phyloP scores from a whole-genome alignment of 2,888 invertebrate genomes.

The Eremobia ochroleuca region DNA sequence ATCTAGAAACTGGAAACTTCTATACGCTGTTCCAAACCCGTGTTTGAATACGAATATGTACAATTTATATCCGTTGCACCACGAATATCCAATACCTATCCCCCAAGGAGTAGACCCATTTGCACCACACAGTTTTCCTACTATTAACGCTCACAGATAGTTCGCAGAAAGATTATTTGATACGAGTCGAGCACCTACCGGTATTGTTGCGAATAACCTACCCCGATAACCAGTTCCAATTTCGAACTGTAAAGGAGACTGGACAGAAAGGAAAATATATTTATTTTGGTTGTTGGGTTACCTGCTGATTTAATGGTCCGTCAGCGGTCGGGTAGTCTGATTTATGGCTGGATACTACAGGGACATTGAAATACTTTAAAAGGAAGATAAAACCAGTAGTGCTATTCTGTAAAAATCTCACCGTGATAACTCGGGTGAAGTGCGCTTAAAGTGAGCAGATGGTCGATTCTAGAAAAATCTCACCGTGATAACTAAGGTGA shows the following conservation, averaged over 20 bases:
- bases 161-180: not conserved
- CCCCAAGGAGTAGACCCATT: not conserved
- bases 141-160: not conserved
- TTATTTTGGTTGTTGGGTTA: slow-evolving; percentile 3
- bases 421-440: too few species aligned
- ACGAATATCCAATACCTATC: slow-evolving; percentile 8
- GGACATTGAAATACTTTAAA: slow-evolving; percentile 21
- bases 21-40: not conserved
- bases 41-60: slow-evolving; percentile 24
- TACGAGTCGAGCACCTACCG: not conserved
- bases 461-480: too few species aligned
- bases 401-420: too few species aligned
- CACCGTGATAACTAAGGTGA: too few species aligned
- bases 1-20: slow-evolving; percentile 21
- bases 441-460: too few species aligned
- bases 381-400: slow-evolving; percentile 4
- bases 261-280: slow-evolving; percentile 1
- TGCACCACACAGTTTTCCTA: slow-evolving; percentile 5
- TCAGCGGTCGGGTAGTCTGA: slow-evolving; percentile 6
- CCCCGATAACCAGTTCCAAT: slow-evolving; percentile 18
- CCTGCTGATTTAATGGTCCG: slow-evolving; percentile 26
- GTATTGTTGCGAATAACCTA: slow-evolving; percentile 11
- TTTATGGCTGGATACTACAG: slow-evolving; percentile 18
- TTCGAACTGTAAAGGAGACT: slow-evolving; percentile 15
- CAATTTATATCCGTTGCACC: slow-evolving; percentile 11